These are phyloP conservation scores for Panthera uncia DNA, from an alignment of 2,113 vertebrate species.

Conservation along the genomic window DNA sequence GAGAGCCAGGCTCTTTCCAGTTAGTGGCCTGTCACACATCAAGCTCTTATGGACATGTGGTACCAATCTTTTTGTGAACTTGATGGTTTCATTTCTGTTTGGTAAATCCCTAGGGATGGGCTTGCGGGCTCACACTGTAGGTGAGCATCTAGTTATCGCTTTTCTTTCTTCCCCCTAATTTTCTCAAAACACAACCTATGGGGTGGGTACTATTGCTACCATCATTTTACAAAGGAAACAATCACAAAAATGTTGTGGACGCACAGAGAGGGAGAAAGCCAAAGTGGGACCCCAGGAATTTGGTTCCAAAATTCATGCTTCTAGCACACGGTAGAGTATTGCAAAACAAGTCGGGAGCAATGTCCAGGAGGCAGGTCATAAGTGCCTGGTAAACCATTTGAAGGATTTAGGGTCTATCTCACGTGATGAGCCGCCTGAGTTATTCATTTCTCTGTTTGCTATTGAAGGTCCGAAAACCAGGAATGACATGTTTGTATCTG, in stretches of 20 bases:
- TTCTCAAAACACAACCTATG: background rate
- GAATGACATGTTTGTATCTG: background rate
- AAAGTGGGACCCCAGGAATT: background rate
- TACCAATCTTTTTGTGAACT: background rate
- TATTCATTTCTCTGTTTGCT: background rate
- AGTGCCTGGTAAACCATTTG: background rate
- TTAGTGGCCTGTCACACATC: background rate
- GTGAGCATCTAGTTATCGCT: background rate
- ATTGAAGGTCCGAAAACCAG: background rate
- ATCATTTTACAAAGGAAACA: background rate
- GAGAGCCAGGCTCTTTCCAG: background rate
- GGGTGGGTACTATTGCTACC: background rate
- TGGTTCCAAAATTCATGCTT: background rate
- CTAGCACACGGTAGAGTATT: background rate
- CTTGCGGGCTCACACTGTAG: background rate
- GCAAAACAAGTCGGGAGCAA: background rate
- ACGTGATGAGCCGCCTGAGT: background rate
- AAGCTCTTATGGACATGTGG: background rate
- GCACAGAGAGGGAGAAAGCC: background rate
- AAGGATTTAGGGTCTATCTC: background rate
- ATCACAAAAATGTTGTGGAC: background rate
- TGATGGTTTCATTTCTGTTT: background rate
- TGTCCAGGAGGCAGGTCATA: background rate
- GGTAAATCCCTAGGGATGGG: background rate
- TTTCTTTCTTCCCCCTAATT: background rate